Evolutionary conservation across 2,113 vertebrate genomes (phyloP).

Genomic region (Pelmatolapia mariae): DNA sequence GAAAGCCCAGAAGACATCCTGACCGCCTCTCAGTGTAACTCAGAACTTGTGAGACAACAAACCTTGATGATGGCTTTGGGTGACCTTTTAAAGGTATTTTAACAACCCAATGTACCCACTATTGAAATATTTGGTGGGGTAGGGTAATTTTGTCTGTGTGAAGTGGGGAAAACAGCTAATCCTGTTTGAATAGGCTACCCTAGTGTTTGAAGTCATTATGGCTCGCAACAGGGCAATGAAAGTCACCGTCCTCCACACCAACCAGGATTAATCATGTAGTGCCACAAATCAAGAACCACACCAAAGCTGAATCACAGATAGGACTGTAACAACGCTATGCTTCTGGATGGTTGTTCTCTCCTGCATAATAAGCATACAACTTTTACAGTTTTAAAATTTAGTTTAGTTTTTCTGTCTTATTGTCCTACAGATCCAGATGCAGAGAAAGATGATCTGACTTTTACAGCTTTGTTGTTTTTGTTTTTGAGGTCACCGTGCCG

Average conservation of each 20-base stretch:
- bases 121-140: constrained; percentile 39
- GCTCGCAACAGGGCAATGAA: neutral
- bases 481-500: neutral
- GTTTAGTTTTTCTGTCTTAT: neutral
- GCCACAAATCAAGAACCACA: neutral
- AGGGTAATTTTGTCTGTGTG: constrained; percentile 19
- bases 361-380: neutral
- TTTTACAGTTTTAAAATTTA: neutral
- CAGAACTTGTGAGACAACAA: constrained; percentile 53
- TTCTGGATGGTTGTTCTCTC: neutral
- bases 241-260: neutral
- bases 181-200: constrained; percentile 62
- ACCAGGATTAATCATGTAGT: constrained; percentile 6
- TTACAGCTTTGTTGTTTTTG: neutral
- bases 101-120: constrained; percentile 41
- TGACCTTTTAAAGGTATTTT: constrained; percentile 65
- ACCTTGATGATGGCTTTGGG: constrained; percentile 47
- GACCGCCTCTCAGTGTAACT: constrained; percentile 6
- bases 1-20: constrained; percentile 32
- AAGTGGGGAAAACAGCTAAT: constrained; percentile 16
- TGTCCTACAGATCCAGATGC: neutral
- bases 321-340: neutral
- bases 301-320: constrained; percentile 2
- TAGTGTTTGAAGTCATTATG: constrained; percentile 54
- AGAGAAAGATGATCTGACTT: neutral